These are phyloP conservation scores for Amphiura filiformis DNA, from an alignment of 35 echinoderm and acorn worm species.

Conservation along the genomic window DNA sequence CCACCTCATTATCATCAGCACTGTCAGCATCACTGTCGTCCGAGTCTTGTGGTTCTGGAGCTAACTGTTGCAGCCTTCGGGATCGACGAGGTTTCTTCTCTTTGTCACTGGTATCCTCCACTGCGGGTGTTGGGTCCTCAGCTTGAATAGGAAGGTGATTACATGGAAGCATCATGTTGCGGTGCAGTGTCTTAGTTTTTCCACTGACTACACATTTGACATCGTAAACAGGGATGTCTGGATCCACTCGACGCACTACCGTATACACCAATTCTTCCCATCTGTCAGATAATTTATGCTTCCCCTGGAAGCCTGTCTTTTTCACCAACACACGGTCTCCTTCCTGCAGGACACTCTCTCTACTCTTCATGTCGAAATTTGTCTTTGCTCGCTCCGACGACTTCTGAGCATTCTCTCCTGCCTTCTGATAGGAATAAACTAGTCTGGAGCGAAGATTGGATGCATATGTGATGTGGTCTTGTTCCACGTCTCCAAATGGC, in stretches of 20 bases:
- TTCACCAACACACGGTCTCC: slow-evolving; percentile 26
- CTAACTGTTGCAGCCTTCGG: too few relatives aligned
- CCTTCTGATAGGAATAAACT: slow-evolving; percentile 4
- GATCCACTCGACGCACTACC: not conserved
- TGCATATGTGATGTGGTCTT: not conserved
- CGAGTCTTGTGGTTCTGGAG: too few relatives aligned
- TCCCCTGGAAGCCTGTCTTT: slow-evolving; percentile 3
- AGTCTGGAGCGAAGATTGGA: not conserved
- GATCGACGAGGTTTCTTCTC: too few relatives aligned
- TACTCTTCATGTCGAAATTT: not conserved
- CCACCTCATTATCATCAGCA: too few relatives aligned
- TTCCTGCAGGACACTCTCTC: not conserved
- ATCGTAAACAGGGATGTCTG: not conserved
- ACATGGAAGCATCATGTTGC: slow-evolving; percentile 21
- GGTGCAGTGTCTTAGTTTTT: not conserved
- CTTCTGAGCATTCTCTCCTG: not conserved
- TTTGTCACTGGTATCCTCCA: too few relatives aligned
- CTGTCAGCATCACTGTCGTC: too few relatives aligned
- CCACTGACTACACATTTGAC: not conserved
- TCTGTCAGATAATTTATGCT: slow-evolving; percentile 24
- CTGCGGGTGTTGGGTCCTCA: not conserved
- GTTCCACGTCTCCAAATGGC: not conserved
- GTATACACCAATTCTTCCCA: not conserved
- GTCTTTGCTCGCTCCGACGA: not conserved
- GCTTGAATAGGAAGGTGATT: not conserved